Evolutionary conservation across 2,797 vertebrate species (phyloP).

Genomic region (Astyanax mexicanus): DNA sequence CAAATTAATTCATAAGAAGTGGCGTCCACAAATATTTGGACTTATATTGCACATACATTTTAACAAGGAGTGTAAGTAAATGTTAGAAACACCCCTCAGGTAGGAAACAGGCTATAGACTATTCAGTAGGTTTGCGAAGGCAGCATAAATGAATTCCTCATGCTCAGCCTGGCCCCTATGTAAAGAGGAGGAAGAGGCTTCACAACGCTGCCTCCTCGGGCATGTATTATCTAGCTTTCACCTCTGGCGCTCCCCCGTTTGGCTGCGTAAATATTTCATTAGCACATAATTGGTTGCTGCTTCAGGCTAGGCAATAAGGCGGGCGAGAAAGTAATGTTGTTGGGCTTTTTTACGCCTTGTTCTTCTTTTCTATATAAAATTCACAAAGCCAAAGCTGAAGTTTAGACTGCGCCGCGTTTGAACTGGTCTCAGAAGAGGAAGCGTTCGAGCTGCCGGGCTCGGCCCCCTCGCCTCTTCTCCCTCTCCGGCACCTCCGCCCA

Average conservation of each 20-base stretch:
- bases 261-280: constrained; percentile 86
- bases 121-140: neutral
- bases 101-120: neutral
- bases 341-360: constrained; percentile 71
- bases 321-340: constrained; percentile 64
- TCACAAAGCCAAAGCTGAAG: constrained; percentile 72
- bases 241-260: constrained; percentile 79
- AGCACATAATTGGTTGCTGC: constrained; percentile 84
- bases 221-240: constrained; percentile 78
- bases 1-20: too few relatives aligned
- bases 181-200: constrained; percentile 57
- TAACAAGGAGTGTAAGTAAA: neutral
- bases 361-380: constrained; percentile 75
- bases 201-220: constrained; percentile 69
- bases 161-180: constrained; percentile 52
- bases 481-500: constrained; percentile 64
- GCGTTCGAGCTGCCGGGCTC: constrained; percentile 66
- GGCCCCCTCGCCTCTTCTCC: constrained; percentile 60
- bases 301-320: constrained; percentile 80
- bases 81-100: neutral
- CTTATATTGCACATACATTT: neutral
- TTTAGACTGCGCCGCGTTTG: constrained; percentile 53
- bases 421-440: constrained; percentile 66
- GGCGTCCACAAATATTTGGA: too few relatives aligned
- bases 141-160: constrained; percentile 55